phyloP scores from a whole-genome alignment of 1,140 invertebrate species.

The Wiebesia pumilae region DNA sequence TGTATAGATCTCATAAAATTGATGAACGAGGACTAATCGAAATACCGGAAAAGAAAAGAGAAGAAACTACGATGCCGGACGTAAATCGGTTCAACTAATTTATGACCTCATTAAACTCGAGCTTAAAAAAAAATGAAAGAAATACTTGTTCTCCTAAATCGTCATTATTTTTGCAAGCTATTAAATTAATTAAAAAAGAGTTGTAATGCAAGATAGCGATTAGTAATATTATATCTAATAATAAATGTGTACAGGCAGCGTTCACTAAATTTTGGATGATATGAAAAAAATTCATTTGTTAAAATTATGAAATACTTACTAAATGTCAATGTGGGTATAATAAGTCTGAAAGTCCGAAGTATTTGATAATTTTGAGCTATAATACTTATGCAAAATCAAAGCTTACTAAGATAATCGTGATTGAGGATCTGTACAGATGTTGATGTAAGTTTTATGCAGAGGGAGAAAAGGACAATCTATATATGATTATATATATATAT shows the following conservation, averaged over 20 bases:
- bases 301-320: slow-evolving; percentile 36
- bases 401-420: background rate
- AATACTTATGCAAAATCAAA: slow-evolving; percentile 20
- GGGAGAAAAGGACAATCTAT: background rate
- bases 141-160: slow-evolving; percentile 38
- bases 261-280: slow-evolving; percentile 1
- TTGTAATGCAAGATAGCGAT: background rate
- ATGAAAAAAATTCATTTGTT: slow-evolving; percentile 31
- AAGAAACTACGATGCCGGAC: background rate
- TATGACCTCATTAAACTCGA: slow-evolving; percentile 40
- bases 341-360: slow-evolving; percentile 9
- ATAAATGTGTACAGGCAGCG: slow-evolving; percentile 23
- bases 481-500: background rate
- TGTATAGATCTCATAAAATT: slow-evolving; percentile 21
- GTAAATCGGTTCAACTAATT: background rate
- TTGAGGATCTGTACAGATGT: slow-evolving; percentile 29
- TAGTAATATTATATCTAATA: slow-evolving; percentile 13
- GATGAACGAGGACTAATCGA: slow-evolving; percentile 11
- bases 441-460: background rate
- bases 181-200: slow-evolving; percentile 15
- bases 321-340: slow-evolving; percentile 6
- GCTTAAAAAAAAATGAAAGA: slow-evolving; percentile 40
- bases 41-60: background rate
- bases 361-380: background rate
- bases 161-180: slow-evolving; percentile 47